Evolutionary conservation across 2,113 vertebrate genomes (phyloP), one percentile per base, ranked within the genome.

Genomic region (Acrocephalus arundinaceus): DNA sequence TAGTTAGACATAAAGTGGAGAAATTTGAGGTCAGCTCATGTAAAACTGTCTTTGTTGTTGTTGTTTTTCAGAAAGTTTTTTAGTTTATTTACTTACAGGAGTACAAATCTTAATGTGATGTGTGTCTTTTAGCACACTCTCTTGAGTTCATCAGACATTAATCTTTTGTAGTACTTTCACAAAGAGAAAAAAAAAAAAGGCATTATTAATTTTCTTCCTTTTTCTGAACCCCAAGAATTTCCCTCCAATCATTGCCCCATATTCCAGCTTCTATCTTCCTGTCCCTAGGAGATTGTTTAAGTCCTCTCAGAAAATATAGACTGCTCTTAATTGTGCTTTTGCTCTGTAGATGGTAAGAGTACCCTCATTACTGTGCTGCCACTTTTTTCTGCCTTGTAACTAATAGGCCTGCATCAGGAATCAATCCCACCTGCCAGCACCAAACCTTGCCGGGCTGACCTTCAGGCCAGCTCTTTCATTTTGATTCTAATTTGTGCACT

Each of bases 401-500:
- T 92, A 48, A 86, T 15, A 68, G 33, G 39, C 20, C 33, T 77
- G 48, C 45, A 74, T 55, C 3, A 25, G 31, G 76, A 94, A 89
- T 96, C 79, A 72, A 33, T 94, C 65, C 72, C 65, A 41, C 31
- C 25, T 31, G 51, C 79, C 5, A 10, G 59, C 68, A 72, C 72
- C 9, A 2, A 89, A 52, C 68, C 68, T 84, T 78, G 39, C 45
- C 0, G 0, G 28, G 15, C 4, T 97, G 93, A 93, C 76, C 85
- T 86, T 59, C 43, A 86, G 93, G 83, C 35, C 87, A 90, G 5
- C 45, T 55, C 85, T 78, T 94, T 86, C 73, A 58, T 84, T 97
- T 78, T 63, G 82, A 57, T 93, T 89, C 92, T 84, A 51, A 86
- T 94, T 90, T 74, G 49, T 68, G 72, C 83, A 52, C 19, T 54